Conservation (phyloP, 2,888 invertebrate species). For the Lasioglossum calceatum region DNA sequence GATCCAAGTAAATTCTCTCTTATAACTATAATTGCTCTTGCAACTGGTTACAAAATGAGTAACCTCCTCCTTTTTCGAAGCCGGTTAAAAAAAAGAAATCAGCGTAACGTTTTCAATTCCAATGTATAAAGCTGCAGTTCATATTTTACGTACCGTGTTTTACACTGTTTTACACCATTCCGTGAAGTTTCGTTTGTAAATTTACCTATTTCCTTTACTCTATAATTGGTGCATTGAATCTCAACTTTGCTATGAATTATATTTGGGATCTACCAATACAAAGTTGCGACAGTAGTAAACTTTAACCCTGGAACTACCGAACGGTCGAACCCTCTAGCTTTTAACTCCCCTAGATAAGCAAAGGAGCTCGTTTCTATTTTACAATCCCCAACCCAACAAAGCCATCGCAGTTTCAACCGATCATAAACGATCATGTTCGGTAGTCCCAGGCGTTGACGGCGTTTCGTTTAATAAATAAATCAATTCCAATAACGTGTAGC, state of each 20-base stretch:
- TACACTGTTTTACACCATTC: neutral
- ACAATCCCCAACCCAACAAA: neutral
- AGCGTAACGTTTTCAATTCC: neutral
- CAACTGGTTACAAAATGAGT: neutral
- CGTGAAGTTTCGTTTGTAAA: neutral
- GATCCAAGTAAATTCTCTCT: neutral
- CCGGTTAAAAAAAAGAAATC: neutral
- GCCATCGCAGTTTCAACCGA: neutral
- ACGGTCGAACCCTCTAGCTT: neutral
- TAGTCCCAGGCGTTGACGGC: neutral
- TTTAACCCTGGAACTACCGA: neutral
- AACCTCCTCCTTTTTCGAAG: too few relatives aligned
- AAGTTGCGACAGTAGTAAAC: constrained; percentile 16
- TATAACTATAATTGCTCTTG: neutral
- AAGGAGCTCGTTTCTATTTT: neutral
- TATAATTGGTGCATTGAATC: neutral
- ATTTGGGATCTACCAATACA: constrained; percentile 29
- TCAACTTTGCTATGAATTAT: neutral
- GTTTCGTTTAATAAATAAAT: constrained; percentile 19
- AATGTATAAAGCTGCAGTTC: neutral
- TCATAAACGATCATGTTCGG: neutral
- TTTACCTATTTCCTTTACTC: neutral
- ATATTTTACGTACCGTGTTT: neutral
- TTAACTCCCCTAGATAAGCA: neutral
- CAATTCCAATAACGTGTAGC: constrained; percentile 30